Conservation (phyloP, 2,888 invertebrate species). For the Nezara viridula region DNA sequence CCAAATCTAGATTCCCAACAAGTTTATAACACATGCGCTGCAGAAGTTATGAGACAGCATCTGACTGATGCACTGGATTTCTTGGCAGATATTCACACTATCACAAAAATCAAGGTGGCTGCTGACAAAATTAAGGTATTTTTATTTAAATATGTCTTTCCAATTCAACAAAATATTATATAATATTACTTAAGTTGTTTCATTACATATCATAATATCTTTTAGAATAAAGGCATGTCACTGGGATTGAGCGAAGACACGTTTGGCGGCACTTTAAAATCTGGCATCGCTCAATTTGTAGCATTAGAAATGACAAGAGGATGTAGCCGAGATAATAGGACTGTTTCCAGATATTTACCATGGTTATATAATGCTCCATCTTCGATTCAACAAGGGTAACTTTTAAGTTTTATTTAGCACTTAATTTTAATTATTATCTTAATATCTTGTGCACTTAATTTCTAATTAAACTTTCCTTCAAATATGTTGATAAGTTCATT, state of each 20-base stretch:
- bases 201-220: not conserved
- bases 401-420: not conserved
- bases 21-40: slow-evolving; percentile 85
- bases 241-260: slow-evolving; percentile 94
- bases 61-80: slow-evolving; percentile 94
- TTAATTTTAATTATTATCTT: not conserved
- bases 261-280: slow-evolving; percentile 95
- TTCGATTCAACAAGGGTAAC: slow-evolving; percentile 84
- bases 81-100: slow-evolving; percentile 94
- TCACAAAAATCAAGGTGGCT: slow-evolving; percentile 93
- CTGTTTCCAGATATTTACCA: slow-evolving; percentile 85
- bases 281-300: slow-evolving; percentile 92
- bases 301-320: slow-evolving; percentile 94
- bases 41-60: slow-evolving; percentile 94
- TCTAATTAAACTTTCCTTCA: not conserved
- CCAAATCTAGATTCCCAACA: slow-evolving; percentile 70
- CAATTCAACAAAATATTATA: not conserved
- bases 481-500: not conserved
- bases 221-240: slow-evolving; percentile 78
- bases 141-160: slow-evolving; percentile 60
- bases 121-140: slow-evolving; percentile 62
- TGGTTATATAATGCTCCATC: slow-evolving; percentile 91
- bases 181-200: not conserved
- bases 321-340: slow-evolving; percentile 85
- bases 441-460: not conserved